These are phyloP conservation scores for Pristiophorus japonicus DNA, from an alignment of 2,113 vertebrate species.

Conservation along the genomic window DNA sequence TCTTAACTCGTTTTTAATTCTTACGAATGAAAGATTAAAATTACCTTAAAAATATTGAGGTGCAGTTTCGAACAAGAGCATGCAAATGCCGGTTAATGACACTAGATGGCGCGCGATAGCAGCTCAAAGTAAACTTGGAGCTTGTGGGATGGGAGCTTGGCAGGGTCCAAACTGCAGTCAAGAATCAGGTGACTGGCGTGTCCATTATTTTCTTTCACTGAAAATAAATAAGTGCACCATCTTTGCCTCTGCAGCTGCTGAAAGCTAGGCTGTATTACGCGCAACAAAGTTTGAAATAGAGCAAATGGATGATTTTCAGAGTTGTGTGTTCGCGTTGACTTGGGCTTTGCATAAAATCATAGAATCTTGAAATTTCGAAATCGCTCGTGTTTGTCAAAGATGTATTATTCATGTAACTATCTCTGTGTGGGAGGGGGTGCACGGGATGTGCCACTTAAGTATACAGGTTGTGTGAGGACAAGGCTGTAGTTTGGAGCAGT, in stretches of 20 bases:
- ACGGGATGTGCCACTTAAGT: background rate
- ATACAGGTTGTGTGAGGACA: background rate
- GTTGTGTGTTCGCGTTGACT: background rate
- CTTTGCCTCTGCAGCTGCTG: background rate
- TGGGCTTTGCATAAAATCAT: too few species aligned
- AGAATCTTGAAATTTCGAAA: background rate
- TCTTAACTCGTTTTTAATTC: background rate
- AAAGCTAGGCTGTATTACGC: background rate
- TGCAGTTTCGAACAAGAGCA: background rate
- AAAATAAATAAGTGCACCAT: background rate
- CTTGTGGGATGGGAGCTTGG: background rate
- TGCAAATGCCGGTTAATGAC: background rate
- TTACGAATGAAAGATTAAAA: background rate
- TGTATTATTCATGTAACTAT: background rate
- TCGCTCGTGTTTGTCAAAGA: background rate
- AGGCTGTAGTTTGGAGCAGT: background rate
- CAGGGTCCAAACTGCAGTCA: background rate
- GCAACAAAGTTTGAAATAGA: background rate
- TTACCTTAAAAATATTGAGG: background rate
- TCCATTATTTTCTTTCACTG: background rate
- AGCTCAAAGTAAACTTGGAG: background rate
- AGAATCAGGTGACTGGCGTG: background rate
- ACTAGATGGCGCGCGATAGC: constrained; percentile 23
- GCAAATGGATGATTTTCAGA: background rate
- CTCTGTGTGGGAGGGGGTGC: background rate